Conservation (phyloP, 2,113 vertebrate genomes). For the Cebus imitator region DNA sequence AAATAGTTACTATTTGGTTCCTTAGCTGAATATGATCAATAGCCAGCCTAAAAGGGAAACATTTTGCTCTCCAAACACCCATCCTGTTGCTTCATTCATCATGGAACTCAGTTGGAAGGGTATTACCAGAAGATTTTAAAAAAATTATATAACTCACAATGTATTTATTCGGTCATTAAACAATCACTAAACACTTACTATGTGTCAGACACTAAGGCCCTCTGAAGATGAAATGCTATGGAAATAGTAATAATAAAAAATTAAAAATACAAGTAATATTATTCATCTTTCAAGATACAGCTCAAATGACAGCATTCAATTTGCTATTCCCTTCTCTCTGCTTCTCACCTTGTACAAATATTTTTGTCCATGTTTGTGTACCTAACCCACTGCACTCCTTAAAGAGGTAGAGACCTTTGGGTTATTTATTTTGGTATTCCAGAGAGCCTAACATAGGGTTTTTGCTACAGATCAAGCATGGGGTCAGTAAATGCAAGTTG, state of each 20-base stretch:
- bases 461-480: conserved; percentile 37
- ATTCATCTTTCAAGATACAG: conserved; percentile 34
- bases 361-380: background rate
- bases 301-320: background rate
- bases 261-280: conserved; percentile 20
- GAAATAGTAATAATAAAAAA: conserved; percentile 22
- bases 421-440: conserved; percentile 17
- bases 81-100: conserved; percentile 10
- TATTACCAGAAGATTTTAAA: background rate
- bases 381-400: background rate
- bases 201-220: background rate
- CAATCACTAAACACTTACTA: background rate
- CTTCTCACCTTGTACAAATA: conserved; percentile 3
- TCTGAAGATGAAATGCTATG: conserved; percentile 32
- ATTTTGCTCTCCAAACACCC: conserved; percentile 6
- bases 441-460: background rate
- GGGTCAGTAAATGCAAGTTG: background rate
- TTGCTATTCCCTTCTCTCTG: conserved; percentile 30
- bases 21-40: conserved; percentile 17
- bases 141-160: background rate
- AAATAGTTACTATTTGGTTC: conserved; percentile 24
- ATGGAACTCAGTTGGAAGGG: background rate
- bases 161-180: background rate
- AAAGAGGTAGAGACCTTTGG: conserved; percentile 3
- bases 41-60: conserved; percentile 2